A percentile compares a stretch with the other conserved stretches of the same genome.
Conservation (phyloP, 2,888 invertebrate species). For the Monopis laevigella region DNA sequence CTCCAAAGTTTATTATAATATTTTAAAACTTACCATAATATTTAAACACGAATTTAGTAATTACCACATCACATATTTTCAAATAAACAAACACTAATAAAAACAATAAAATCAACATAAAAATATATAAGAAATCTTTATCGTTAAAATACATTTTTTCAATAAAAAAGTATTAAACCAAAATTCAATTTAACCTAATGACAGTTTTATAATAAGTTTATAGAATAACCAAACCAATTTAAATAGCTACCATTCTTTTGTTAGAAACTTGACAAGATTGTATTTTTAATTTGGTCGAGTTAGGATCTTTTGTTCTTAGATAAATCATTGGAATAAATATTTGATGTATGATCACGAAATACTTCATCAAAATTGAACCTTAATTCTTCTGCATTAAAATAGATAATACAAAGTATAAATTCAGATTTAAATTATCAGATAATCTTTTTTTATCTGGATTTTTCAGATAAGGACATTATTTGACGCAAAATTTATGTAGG, state of each 20-base stretch:
- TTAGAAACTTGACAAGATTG: no score
- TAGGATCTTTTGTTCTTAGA: not conserved
- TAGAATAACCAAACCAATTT: no score
- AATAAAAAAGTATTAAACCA: conserved; percentile 15
- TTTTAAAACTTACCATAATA: conserved; percentile 46
- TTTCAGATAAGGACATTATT: no score
- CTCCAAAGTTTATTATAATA: no score
- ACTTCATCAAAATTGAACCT: not conserved
- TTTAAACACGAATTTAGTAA: conserved; percentile 36
- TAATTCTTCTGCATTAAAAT: not conserved
- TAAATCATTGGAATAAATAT: not conserved
- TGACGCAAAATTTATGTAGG: no score
- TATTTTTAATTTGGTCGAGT: not conserved
- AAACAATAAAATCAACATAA: conserved; percentile 31
- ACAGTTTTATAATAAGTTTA: no score
- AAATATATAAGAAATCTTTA: conserved; percentile 36
- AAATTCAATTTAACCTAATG: no score
- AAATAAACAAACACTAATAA: conserved; percentile 39
- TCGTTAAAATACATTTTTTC: conserved; percentile 41
- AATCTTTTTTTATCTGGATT: no score
- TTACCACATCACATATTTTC: conserved; percentile 41
- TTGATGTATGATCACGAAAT: not conserved
- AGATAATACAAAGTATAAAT: not conserved
- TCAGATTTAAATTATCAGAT: no score
- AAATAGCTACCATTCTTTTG: no score